Evolutionary conservation across 2,113 vertebrate genomes (phyloP).

Genomic region (Pedetes capensis): DNA sequence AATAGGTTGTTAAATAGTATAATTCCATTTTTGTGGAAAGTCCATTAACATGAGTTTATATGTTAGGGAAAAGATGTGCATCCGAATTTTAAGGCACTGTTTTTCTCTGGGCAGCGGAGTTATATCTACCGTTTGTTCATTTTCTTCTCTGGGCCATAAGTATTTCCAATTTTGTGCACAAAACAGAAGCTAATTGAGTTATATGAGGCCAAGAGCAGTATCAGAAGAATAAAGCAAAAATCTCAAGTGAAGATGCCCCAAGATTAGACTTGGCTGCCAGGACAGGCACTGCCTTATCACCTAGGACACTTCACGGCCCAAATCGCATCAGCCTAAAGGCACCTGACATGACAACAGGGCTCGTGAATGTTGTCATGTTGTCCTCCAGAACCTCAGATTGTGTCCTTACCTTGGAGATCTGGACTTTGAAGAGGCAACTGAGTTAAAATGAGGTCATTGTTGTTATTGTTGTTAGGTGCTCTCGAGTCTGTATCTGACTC

Average conservation of each 20-base stretch:
- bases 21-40: background rate
- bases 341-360: no score
- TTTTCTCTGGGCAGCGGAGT: background rate
- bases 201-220: fast-evolving
- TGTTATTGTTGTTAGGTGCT: no score
- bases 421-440: background rate
- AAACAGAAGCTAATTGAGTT: background rate
- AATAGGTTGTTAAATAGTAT: background rate
- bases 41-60: background rate
- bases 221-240: background rate
- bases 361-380: background rate
- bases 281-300: fast-evolving
- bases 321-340: fast-evolving
- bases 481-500: no score
- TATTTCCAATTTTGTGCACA: background rate
- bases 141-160: background rate
- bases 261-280: background rate
- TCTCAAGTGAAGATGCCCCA: no score
- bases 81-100: fast-evolving
- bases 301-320: fast-evolving
- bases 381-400: background rate
- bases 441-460: background rate
- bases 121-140: background rate
- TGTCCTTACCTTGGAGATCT: background rate
- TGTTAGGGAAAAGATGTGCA: background rate